These are phyloP conservation scores for Chiridota heheva DNA, from an alignment of 35 echinoderm and acorn worm species.

Conservation along the genomic window DNA sequence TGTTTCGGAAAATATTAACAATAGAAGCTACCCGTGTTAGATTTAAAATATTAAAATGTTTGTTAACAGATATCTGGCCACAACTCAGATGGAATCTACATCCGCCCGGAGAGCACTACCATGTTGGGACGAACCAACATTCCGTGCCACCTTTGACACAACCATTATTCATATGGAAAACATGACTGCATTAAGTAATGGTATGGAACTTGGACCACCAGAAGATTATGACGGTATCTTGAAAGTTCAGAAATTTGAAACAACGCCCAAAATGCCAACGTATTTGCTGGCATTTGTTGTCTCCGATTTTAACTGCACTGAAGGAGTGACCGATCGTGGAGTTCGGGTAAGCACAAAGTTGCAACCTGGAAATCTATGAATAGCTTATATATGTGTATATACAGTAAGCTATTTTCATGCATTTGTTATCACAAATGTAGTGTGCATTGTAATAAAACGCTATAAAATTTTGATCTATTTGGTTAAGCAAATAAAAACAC, in stretches of 20 bases:
- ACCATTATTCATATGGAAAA: conserved; percentile 58
- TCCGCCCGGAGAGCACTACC: conserved; percentile 60
- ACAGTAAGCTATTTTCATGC: no score
- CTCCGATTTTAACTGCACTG: conserved; percentile 48
- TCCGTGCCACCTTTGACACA: conserved; percentile 67
- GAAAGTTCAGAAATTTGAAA: conserved; percentile 54
- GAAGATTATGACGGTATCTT: conserved; percentile 22
- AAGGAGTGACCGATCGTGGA: not conserved
- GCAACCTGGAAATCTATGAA: no score
- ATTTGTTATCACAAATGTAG: no score
- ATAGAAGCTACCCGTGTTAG: no score
- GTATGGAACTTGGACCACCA: conserved; percentile 15
- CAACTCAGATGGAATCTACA: conserved; percentile 75
- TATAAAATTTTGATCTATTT: no score
- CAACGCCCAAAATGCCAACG: conserved; percentile 68
- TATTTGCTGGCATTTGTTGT: conserved; percentile 76
- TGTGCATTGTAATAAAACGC: no score
- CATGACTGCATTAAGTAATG: conserved; percentile 69
- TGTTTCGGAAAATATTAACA: no score
- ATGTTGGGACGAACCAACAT: conserved; percentile 83
- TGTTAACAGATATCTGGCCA: conserved; percentile 78
- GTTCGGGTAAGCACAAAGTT: conserved; percentile 54
- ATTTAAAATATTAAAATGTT: no score
- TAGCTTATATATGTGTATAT: no score
- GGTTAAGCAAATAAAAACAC: no score